Evolutionary conservation across 2,888 invertebrate genomes (phyloP), one percentile per base, ranked within the genome.

Genomic region (Tetramorium bicarinatum): DNA sequence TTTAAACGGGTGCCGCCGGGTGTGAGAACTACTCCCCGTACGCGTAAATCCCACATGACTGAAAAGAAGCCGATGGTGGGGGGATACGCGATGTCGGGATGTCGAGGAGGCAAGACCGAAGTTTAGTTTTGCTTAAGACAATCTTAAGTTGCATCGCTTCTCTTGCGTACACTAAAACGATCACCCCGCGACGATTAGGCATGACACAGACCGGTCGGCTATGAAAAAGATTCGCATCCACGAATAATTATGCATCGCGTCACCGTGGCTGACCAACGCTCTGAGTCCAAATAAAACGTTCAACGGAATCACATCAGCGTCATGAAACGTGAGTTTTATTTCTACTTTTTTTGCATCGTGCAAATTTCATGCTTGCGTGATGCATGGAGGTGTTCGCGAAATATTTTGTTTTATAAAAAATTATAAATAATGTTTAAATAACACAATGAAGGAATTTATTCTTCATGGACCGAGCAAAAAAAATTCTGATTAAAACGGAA

Each of bases 71-170:
- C 38, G 72, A 44, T 87, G 84, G 91, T 91, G 92, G 92, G 92
- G 87, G 67, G 88, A 89, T 90, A 87, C 91, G 89, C 88, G 90
- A 91, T 91, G 88, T 88, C 85, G 84, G 86, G 91, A 88, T 91
- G 89, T 87, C 64, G 86, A 82, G 72, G 67, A 84, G 18, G 85
- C 87, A 85, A 88, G 89, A 87, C 84, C 34, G 88, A 89, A 87
- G 89, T 92, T 92, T 91, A 92, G 92, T 92, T 92, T 92, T 89
- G 85, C 91, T 90, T 87, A 87, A 89, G 91, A 86, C 92, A 87
- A 92, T 88, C 89, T 88, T 86, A 91, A 89, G 92, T 88, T 85
- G 87, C 88, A 85, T 75, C 88, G 86, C 41, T 69, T 38, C 47
- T 67, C 87, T 83, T 85, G 84, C 84, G 88, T 87, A 86, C 87